These are phyloP conservation scores for Caenorhabditis macrosperma DNA, from an alignment of 2,888 invertebrate species.

Conservation along the genomic window DNA sequence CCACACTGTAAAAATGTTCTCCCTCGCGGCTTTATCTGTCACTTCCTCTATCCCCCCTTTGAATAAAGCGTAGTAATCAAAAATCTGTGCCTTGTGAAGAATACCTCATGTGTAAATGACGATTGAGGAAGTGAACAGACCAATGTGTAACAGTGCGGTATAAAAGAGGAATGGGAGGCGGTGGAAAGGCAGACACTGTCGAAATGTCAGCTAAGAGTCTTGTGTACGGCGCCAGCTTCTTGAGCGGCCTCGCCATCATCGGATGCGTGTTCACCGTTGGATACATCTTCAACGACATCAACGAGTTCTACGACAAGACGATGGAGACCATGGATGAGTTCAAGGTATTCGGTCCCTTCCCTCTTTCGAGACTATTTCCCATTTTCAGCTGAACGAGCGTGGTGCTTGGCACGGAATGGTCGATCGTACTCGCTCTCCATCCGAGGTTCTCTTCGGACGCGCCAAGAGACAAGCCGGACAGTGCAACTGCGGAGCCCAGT, in stretches of 20 bases:
- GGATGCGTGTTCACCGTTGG: constrained; percentile 43
- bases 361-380: not conserved
- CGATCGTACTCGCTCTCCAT: constrained; percentile 49
- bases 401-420: constrained; percentile 54
- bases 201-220: constrained; percentile 48
- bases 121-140: not conserved
- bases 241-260: constrained; percentile 47
- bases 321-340: constrained; percentile 51
- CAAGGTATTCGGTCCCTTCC: constrained; percentile 17
- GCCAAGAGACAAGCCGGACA: constrained; percentile 50
- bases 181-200: not conserved
- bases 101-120: not conserved
- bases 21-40: not conserved
- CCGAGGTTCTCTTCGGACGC: constrained; percentile 52
- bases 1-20: too few relatives aligned
- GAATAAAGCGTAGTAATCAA: not conserved
- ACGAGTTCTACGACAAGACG: constrained; percentile 45
- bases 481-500: constrained; percentile 56
- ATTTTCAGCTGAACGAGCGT: constrained; percentile 42
- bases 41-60: not conserved
- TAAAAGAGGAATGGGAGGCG: constrained; percentile 11
- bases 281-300: constrained; percentile 45
- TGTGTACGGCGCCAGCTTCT: constrained; percentile 42
- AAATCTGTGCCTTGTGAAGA: constrained; percentile 3
- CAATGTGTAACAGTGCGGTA: constrained; percentile 11